Evolutionary conservation across 2,888 invertebrate genomes (phyloP).

Genomic region (Eumacrocentrus americanus): DNA sequence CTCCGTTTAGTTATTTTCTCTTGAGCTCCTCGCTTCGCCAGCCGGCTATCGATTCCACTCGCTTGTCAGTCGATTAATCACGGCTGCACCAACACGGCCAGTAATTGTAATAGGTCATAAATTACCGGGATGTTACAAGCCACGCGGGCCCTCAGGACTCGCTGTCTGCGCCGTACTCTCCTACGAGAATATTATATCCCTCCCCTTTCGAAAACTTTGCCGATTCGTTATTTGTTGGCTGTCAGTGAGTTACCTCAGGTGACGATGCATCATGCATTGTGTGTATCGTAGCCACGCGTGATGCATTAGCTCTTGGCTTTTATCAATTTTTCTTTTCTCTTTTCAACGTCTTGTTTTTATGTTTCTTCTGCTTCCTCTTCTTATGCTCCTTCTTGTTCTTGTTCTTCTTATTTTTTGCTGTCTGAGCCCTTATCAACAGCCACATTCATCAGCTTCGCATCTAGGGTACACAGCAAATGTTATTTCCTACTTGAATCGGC

Average conservation of each 20-base stretch:
- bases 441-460: conserved; percentile 11
- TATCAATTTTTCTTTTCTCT: conserved; percentile 26
- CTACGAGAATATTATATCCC: conserved; percentile 11
- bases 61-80: conserved; percentile 48
- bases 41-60: conserved; percentile 38
- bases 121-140: conserved; percentile 46
- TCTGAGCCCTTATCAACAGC: conserved; percentile 2
- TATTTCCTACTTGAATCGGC: neutral
- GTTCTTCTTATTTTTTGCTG: neutral
- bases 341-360: too few species aligned
- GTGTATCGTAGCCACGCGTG: neutral
- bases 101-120: conserved; percentile 49
- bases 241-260: conserved; percentile 41
- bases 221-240: conserved; percentile 44
- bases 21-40: conserved; percentile 7
- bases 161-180: conserved; percentile 2
- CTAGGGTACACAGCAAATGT: neutral
- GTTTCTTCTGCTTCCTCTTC: too few species aligned
- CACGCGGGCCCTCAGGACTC: conserved; percentile 25
- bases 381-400: too few species aligned
- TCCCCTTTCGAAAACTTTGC: conserved; percentile 35
- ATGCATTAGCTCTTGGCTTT: neutral
- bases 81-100: conserved; percentile 38
- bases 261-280: conserved; percentile 43
- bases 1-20: neutral